These are phyloP conservation scores for Helarctos malayanus DNA, from an alignment of 2,797 vertebrate species.

Conservation along the genomic window DNA sequence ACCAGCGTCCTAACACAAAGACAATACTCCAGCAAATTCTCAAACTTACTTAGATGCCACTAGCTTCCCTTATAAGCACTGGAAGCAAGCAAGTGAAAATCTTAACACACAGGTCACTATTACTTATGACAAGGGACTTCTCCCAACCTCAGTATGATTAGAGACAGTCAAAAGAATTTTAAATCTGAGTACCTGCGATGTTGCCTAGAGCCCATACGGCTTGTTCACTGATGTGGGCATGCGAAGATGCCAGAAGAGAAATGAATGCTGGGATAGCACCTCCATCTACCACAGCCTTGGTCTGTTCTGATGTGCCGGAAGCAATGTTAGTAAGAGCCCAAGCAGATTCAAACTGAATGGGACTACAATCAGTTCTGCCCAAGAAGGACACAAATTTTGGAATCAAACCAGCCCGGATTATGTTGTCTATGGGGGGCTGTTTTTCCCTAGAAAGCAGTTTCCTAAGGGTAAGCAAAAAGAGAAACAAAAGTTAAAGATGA, in stretches of 20 bases:
- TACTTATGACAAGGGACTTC: not conserved
- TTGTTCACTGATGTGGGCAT: conserved; percentile 98
- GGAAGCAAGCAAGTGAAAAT: conserved; percentile 52
- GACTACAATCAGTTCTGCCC: conserved; percentile 91
- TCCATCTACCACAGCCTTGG: conserved; percentile 96
- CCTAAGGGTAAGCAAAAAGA: conserved; percentile 87
- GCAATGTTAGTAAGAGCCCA: conserved; percentile 99
- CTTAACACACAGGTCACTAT: not conserved
- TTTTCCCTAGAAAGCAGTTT: conserved; percentile 98
- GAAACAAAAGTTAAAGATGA: conserved; percentile 49
- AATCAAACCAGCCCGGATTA: conserved; percentile 96
- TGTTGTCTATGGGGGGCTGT: conserved; percentile 96
- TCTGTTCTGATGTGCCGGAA: conserved; percentile 96
- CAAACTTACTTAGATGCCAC: not conserved
- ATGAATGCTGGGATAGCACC: conserved; percentile 97
- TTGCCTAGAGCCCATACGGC: conserved; percentile 99
- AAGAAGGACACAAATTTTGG: conserved; percentile 96
- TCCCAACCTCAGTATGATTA: not conserved
- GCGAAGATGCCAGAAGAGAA: conserved; percentile 93
- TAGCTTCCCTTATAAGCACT: not conserved
- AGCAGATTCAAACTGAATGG: conserved; percentile 98
- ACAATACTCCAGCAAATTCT: not conserved
- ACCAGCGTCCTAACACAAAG: not conserved
- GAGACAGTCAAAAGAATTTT: conserved; percentile 46
- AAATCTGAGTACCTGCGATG: conserved; percentile 94